These are phyloP conservation scores for Stictonetta naevosa DNA, from an alignment of 2,113 vertebrate species.

Conservation along the genomic window DNA sequence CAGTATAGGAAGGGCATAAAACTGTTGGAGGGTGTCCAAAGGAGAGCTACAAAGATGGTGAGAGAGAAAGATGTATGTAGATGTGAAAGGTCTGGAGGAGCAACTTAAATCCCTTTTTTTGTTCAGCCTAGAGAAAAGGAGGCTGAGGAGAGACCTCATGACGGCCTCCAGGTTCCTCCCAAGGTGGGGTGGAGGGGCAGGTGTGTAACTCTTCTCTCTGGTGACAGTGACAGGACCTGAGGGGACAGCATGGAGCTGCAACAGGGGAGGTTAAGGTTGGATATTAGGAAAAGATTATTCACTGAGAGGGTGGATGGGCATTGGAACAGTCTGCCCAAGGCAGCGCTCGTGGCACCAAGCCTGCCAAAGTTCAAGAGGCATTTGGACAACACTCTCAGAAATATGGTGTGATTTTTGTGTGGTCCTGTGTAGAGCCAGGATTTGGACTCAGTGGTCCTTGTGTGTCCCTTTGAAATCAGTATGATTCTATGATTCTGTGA, in stretches of 20 bases:
- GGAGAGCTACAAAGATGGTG: too few species aligned
- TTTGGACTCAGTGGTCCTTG: neutral
- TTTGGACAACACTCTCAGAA: neutral
- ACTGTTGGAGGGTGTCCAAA: too few species aligned
- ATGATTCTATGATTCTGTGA: neutral
- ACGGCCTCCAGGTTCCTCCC: too few species aligned
- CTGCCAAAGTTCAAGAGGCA: neutral
- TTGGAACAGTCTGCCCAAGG: neutral
- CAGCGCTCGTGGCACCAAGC: neutral
- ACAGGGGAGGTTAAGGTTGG: neutral
- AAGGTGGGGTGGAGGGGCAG: too few species aligned
- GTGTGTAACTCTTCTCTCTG: too few species aligned
- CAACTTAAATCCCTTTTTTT: too few species aligned
- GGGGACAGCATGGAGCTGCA: neutral
- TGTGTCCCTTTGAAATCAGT: neutral
- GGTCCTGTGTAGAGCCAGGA: neutral
- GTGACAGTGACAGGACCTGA: neutral
- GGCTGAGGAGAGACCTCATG: too few species aligned
- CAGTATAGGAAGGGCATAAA: too few species aligned
- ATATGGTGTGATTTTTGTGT: neutral
- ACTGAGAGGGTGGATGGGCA: neutral
- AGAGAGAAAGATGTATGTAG: too few species aligned
- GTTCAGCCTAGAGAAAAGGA: too few species aligned
- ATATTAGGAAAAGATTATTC: neutral
- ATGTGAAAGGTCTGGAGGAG: too few species aligned